phyloP scores from a whole-genome alignment of 2,113 vertebrate genomes.

The Toxostoma redivivum region DNA sequence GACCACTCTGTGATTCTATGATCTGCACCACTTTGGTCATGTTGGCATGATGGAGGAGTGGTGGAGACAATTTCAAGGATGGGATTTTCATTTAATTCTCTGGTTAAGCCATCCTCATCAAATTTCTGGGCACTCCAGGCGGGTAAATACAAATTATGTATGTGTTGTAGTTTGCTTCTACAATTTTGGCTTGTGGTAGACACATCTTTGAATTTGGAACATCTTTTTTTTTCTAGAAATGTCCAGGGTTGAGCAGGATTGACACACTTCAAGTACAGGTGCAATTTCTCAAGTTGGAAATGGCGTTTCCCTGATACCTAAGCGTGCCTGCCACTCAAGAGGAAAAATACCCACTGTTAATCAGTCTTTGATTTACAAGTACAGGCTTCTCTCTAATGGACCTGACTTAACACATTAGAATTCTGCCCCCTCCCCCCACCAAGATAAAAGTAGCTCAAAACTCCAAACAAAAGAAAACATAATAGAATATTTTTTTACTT shows the following conservation, averaged over 20 bases:
- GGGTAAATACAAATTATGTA: background rate
- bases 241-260: background rate
- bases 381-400: background rate
- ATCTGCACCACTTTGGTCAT: background rate
- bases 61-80: background rate
- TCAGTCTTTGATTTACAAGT: background rate
- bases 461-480: background rate
- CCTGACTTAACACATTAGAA: background rate
- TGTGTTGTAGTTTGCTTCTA: background rate
- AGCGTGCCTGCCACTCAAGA: background rate
- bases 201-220: background rate
- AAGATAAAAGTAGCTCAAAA: background rate
- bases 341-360: background rate
- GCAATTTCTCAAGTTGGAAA: background rate
- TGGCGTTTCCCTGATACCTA: background rate
- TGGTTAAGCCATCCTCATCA: background rate
- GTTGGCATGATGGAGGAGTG: background rate
- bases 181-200: background rate
- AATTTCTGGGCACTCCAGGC: background rate
- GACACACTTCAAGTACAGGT: background rate
- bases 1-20: background rate
- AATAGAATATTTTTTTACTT: background rate
- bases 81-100: background rate
- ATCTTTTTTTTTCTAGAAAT: background rate
- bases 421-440: accelerated